Evolutionary conservation across 2,888 invertebrate species (phyloP).

Genomic region (Heliconius hortense): DNA sequence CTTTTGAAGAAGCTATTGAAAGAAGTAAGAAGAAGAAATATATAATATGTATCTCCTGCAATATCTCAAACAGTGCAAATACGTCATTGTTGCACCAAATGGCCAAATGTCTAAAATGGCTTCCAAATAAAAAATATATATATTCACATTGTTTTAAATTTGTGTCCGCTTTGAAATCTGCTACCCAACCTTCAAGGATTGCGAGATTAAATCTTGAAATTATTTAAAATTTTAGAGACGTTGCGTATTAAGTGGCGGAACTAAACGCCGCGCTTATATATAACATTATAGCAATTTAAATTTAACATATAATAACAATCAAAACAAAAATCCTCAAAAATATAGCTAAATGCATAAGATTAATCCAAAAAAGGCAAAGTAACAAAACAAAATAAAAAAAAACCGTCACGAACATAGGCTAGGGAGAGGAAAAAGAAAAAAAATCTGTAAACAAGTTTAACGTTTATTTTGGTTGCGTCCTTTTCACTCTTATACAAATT

Average conservation of each 20-base stretch:
- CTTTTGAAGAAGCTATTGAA: too few species aligned
- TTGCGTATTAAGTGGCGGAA: not conserved
- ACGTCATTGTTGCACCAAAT: too few species aligned
- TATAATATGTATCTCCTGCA: too few species aligned
- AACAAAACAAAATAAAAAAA: slow-evolving; percentile 75
- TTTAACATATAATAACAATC: not conserved
- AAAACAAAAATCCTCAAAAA: slow-evolving; percentile 60
- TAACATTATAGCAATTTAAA: not conserved
- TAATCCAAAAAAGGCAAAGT: slow-evolving; percentile 73
- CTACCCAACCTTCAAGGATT: too few species aligned
- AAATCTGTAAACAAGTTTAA: slow-evolving; percentile 78
- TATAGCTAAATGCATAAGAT: slow-evolving; percentile 79
- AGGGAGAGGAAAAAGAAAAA: slow-evolving; percentile 78
- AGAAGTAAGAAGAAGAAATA: too few species aligned
- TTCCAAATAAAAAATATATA: too few species aligned
- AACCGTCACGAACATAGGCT: slow-evolving; percentile 82
- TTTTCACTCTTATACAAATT: slow-evolving; percentile 55
- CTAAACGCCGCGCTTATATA: not conserved
- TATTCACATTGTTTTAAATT: too few species aligned
- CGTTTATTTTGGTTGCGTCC: slow-evolving; percentile 81
- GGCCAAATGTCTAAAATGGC: too few species aligned
- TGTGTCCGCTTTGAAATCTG: too few species aligned
- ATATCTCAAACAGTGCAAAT: too few species aligned
- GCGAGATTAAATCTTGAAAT: too few species aligned
- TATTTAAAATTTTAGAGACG: not conserved